Percentiles rank a stretch among this genome's conserved stretches.
phyloP scores from a whole-genome alignment of 2,888 invertebrate species.

The Carpatolechia fugitivella region DNA sequence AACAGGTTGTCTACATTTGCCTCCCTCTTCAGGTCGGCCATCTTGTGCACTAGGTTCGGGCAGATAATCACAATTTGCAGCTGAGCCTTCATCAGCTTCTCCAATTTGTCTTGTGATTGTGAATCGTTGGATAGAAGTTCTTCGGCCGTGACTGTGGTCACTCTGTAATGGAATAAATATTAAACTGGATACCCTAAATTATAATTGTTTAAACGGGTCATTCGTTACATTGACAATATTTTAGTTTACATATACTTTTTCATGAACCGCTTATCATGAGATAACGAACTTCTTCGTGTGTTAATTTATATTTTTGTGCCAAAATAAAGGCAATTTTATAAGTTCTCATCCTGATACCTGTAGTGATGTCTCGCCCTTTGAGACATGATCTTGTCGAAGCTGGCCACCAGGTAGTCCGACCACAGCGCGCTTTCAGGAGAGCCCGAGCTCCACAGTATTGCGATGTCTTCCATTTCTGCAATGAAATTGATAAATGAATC shows the following conservation, averaged over 20 bases:
- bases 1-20: constrained; percentile 78
- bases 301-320: too few species aligned
- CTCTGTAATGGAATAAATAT: constrained; percentile 81
- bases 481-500: constrained; percentile 31
- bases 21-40: constrained; percentile 76
- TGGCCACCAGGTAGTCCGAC: constrained; percentile 89
- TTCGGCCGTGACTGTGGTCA: constrained; percentile 86
- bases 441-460: constrained; percentile 87
- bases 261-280: too few species aligned
- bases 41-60: constrained; percentile 83
- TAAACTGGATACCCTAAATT: too few species aligned
- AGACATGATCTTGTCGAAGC: constrained; percentile 91
- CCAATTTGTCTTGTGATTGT: constrained; percentile 66
- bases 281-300: too few species aligned
- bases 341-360: too few species aligned
- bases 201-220: too few species aligned
- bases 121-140: constrained; percentile 79
- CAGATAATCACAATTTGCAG: constrained; percentile 90
- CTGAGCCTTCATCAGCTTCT: constrained; percentile 82
- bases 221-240: too few species aligned
- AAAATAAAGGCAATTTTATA: too few species aligned
- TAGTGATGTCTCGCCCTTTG: constrained; percentile 89
- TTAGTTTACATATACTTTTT: too few species aligned
- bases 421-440: constrained; percentile 89
- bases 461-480: constrained; percentile 88